Evolutionary conservation across 2,888 invertebrate species (phyloP).

Genomic region (Ophion slaviceki): DNA sequence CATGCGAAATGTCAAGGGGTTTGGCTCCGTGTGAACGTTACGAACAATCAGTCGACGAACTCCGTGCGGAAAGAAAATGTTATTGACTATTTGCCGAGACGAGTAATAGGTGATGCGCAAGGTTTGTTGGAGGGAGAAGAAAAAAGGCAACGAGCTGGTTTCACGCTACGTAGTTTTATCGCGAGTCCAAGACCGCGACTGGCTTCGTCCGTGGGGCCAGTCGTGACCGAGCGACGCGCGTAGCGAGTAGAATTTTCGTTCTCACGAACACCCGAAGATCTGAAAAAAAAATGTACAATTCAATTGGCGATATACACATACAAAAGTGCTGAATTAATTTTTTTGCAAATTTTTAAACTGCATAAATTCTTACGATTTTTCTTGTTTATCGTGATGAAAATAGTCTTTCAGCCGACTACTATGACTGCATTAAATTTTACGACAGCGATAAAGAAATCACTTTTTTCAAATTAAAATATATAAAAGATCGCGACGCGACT

Average conservation of each 20-base stretch:
- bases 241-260: constrained; percentile 41
- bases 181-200: constrained; percentile 42
- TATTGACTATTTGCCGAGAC: constrained; percentile 41
- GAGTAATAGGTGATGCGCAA: constrained; percentile 38
- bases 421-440: constrained; percentile 4
- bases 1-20: neutral
- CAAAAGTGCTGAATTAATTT: neutral
- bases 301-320: neutral
- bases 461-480: neutral
- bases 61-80: constrained; percentile 9
- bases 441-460: constrained; percentile 15
- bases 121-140: constrained; percentile 46
- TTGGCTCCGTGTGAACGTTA: neutral
- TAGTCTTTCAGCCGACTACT: neutral
- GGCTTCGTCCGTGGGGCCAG: constrained; percentile 45
- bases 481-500: neutral
- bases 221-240: constrained; percentile 64
- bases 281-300: neutral
- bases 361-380: neutral
- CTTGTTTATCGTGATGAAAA: neutral
- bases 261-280: neutral
- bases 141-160: constrained; percentile 43
- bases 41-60: constrained; percentile 26
- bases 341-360: too few species aligned
- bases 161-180: constrained; percentile 65